These are phyloP conservation scores for Nipponacmea schrenckii DNA, from an alignment of 2,888 invertebrate genomes.

Conservation along the genomic window DNA sequence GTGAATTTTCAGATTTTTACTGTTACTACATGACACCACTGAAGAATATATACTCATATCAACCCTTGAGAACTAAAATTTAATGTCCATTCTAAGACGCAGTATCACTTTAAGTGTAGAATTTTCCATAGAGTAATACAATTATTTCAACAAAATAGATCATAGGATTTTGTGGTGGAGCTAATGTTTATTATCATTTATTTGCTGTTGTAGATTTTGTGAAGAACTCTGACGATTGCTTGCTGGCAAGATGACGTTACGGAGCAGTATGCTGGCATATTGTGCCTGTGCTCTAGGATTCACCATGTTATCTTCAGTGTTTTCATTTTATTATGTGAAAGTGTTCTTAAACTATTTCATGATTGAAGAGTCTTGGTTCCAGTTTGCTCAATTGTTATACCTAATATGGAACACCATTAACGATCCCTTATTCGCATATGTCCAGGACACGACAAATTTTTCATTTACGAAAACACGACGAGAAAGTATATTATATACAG, in stretches of 20 bases:
- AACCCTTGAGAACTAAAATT: too few relatives aligned
- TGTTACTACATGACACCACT: too few relatives aligned
- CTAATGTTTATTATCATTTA: too few relatives aligned
- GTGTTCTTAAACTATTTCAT: constrained; percentile 68
- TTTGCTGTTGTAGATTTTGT: too few relatives aligned
- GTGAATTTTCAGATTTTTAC: too few relatives aligned
- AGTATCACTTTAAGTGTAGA: too few relatives aligned
- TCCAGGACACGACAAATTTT: constrained; percentile 56
- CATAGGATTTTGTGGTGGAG: too few relatives aligned
- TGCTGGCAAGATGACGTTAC: constrained; percentile 9
- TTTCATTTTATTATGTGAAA: constrained; percentile 70
- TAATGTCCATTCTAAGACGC: too few relatives aligned
- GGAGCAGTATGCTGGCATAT: constrained; percentile 43
- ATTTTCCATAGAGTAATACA: too few relatives aligned
- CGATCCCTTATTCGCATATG: constrained; percentile 69
- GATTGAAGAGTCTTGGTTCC: constrained; percentile 68
- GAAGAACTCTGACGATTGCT: not conserved
- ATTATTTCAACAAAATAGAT: too few relatives aligned
- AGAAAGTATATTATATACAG: constrained; percentile 65
- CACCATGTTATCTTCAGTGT: constrained; percentile 59
- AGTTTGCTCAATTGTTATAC: constrained; percentile 66
- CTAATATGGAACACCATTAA: constrained; percentile 70
- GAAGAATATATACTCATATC: too few relatives aligned
- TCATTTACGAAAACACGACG: constrained; percentile 64
- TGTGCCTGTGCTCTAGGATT: constrained; percentile 50